Evolutionary conservation across 92 coral and sea anemone genomes (phyloP).

Genomic region (Parazoanthus darwini): DNA sequence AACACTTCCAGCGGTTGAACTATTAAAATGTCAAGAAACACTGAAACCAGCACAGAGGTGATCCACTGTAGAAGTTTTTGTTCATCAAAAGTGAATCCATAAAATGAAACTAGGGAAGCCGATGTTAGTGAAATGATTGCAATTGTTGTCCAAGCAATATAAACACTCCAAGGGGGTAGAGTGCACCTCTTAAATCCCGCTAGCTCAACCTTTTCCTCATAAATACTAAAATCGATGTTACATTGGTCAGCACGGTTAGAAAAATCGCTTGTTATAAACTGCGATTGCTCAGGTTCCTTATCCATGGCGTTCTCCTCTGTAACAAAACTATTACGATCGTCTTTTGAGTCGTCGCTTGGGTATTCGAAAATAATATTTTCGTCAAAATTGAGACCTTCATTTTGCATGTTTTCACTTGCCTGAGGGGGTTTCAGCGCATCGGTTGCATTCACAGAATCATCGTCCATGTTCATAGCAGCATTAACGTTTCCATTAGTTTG

Average conservation of each 20-base stretch:
- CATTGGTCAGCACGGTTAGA: conserved; percentile 22
- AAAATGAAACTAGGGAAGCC: conserved; percentile 71
- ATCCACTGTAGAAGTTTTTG: conserved; percentile 84
- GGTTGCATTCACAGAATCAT: not conserved
- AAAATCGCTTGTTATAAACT: not conserved
- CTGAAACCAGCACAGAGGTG: conserved; percentile 66
- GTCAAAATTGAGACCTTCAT: not conserved
- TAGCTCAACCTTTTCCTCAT: conserved; percentile 8
- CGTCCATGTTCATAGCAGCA: conserved; percentile 8
- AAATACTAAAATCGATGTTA: conserved; percentile 31
- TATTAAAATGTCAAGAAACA: conserved; percentile 70
- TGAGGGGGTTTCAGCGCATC: conserved; percentile 7
- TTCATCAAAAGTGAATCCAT: conserved; percentile 77
- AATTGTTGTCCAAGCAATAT: conserved; percentile 71
- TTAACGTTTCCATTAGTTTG: conserved; percentile 15
- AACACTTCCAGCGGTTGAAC: conserved; percentile 76
- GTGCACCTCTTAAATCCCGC: conserved; percentile 29
- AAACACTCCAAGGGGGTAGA: conserved; percentile 74
- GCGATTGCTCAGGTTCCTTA: not conserved
- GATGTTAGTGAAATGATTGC: conserved; percentile 62
- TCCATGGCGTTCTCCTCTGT: not conserved
- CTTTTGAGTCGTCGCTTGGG: not conserved
- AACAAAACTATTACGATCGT: not conserved
- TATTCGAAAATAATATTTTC: not conserved
- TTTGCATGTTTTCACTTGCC: not conserved